phyloP scores from a whole-genome alignment of 2,888 invertebrate species.

The Clunio marinus region DNA sequence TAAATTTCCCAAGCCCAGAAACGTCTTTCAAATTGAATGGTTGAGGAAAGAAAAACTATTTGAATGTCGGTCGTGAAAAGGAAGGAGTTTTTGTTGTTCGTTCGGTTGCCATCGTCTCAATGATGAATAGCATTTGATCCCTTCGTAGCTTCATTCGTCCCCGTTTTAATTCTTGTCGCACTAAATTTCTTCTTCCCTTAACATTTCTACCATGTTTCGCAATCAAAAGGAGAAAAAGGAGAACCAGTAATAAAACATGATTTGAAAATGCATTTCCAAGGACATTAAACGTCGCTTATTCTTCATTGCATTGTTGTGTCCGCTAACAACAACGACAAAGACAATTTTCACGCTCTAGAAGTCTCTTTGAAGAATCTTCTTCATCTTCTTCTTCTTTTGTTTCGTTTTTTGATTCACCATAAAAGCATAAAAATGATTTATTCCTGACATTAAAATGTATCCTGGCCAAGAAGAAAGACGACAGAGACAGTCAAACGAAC shows the following conservation, averaged over 20 bases:
- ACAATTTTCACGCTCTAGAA: background rate
- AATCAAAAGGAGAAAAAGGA: background rate
- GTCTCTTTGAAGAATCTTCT: background rate
- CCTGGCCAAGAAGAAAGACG: too few relatives aligned
- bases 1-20: background rate
- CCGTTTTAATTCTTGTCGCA: background rate
- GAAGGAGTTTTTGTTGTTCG: too few relatives aligned
- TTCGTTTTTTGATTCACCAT: constrained; percentile 35
- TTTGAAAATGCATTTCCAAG: background rate
- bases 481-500: background rate
- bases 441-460: constrained; percentile 34
- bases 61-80: too few relatives aligned
- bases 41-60: background rate
- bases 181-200: background rate
- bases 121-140: background rate
- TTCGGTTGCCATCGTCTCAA: too few relatives aligned
- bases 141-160: background rate
- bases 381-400: constrained; percentile 14
- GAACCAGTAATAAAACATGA: background rate
- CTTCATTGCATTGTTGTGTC: too few relatives aligned
- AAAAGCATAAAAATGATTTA: constrained; percentile 37
- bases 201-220: background rate
- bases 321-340: background rate
- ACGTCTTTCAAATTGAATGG: too few relatives aligned
- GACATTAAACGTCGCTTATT: background rate